Conservation (phyloP, 2,888 invertebrate species). For the Ichneumon xanthorius region DNA sequence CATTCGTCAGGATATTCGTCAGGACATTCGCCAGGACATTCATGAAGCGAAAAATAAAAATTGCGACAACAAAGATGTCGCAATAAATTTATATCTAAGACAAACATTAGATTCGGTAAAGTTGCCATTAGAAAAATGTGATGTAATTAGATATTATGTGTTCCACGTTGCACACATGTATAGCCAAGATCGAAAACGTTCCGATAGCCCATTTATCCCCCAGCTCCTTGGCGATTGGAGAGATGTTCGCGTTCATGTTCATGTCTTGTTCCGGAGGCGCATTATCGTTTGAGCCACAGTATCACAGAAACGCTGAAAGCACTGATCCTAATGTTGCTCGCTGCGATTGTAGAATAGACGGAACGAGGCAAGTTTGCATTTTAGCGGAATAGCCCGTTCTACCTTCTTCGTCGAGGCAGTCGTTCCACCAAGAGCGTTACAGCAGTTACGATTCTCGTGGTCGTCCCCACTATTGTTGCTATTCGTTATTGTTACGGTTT, state of each 20-base stretch:
- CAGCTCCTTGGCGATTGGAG: not conserved
- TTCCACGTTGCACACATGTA: not conserved
- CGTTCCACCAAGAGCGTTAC: constrained; percentile 10
- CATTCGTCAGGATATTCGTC: no score
- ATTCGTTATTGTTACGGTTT: not conserved
- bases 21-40: no score
- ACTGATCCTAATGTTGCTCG: constrained; percentile 14
- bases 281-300: constrained; percentile 22
- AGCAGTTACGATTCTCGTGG: not conserved
- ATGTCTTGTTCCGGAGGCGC: constrained; percentile 14
- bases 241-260: constrained; percentile 5
- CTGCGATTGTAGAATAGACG: not conserved
- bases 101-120: not conserved
- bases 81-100: not conserved
- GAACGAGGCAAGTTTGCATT: constrained; percentile 30
- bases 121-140: not conserved
- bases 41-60: no score
- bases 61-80: no score
- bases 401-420: constrained; percentile 7
- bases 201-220: not conserved
- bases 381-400: not conserved
- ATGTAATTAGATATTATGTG: no score
- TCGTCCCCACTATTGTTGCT: not conserved
- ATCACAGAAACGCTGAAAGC: constrained; percentile 10
- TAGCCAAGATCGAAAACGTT: not conserved